These are phyloP conservation scores for Lasiurus cinereus DNA, from an alignment of 2,113 vertebrate genomes.

Conservation along the genomic window DNA sequence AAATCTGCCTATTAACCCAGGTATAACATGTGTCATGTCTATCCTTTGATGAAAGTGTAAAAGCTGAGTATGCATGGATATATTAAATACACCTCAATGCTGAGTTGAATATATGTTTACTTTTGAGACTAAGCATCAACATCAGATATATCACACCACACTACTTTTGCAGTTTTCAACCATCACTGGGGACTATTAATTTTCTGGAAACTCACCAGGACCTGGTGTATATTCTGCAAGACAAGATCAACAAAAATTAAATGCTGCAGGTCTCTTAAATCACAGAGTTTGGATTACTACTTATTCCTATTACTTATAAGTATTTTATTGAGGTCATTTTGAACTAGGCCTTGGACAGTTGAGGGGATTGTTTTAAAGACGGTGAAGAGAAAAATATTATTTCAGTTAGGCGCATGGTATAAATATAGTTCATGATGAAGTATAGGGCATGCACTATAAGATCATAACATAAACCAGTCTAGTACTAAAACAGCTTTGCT, in stretches of 20 bases:
- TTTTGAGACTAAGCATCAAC: background rate
- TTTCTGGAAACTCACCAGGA: background rate
- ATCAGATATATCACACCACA: background rate
- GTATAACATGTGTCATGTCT: background rate
- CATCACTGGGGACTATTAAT: background rate
- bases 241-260: background rate
- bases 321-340: conserved; percentile 11
- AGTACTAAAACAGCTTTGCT: background rate
- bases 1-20: background rate
- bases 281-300: conserved; percentile 2
- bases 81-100: background rate
- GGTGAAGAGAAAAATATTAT: background rate
- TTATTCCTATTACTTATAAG: background rate
- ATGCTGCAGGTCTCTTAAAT: background rate
- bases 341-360: background rate
- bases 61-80: background rate
- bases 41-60: background rate
- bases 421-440: conserved; percentile 28
- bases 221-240: background rate
- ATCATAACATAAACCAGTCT: background rate
- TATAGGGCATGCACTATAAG: background rate
- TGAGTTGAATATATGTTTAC: background rate
- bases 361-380: conserved; percentile 5
- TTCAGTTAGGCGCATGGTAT: background rate
- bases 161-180: background rate